These are phyloP conservation scores for Leptopilina syphax DNA, from an alignment of 2,888 invertebrate species.

Conservation along the genomic window DNA sequence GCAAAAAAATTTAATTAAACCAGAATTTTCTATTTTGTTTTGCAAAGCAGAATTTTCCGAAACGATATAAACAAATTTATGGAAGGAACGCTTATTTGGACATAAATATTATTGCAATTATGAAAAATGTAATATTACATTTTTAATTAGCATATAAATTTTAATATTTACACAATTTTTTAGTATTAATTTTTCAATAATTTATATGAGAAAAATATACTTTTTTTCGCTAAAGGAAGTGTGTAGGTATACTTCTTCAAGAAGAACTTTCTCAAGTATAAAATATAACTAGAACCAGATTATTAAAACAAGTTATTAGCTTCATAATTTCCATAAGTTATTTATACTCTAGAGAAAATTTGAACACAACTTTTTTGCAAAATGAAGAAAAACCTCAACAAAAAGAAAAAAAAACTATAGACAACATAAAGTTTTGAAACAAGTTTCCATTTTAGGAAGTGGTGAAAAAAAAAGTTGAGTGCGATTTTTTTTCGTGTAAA, in stretches of 20 bases:
- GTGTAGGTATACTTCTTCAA: neutral
- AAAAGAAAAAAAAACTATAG: neutral
- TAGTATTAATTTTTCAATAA: too few relatives aligned
- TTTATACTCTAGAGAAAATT: conserved; percentile 10
- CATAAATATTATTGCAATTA: too few relatives aligned
- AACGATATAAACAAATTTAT: too few relatives aligned
- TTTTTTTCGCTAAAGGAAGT: neutral
- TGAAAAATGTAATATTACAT: too few relatives aligned
- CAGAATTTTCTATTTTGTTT: too few relatives aligned
- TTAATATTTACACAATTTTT: too few relatives aligned
- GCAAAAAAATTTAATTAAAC: too few relatives aligned
- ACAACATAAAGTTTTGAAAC: conserved; percentile 17
- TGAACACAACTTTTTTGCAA: neutral
- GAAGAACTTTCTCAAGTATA: neutral
- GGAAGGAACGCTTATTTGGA: too few relatives aligned
- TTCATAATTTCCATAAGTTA: conserved; percentile 16
- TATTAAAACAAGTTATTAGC: conserved; percentile 14
- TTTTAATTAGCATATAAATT: too few relatives aligned
- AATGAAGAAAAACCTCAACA: neutral
- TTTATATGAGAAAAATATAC: neutral
- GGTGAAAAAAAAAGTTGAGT: conserved; percentile 20
- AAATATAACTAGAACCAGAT: conserved; percentile 1
- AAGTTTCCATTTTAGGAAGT: conserved; percentile 32
- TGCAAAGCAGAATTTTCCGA: too few relatives aligned
- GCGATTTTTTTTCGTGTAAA: neutral